phyloP scores from a whole-genome alignment of 2,888 invertebrate genomes.

The Troilus luridus region DNA sequence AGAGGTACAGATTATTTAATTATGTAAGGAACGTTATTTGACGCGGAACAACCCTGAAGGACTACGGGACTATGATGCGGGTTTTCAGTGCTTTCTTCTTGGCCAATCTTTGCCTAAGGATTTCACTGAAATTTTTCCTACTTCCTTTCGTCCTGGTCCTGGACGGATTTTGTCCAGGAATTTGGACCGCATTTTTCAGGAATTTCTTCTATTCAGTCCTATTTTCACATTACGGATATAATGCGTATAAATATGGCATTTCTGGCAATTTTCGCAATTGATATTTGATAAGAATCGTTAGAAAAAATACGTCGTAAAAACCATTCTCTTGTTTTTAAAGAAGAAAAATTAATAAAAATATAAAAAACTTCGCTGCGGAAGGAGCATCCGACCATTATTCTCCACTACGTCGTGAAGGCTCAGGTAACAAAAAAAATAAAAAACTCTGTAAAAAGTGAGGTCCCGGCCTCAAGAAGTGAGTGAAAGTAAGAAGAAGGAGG shows the following conservation, averaged over 20 bases:
- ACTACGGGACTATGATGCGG: no score
- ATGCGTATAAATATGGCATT: background rate
- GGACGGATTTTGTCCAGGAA: no score
- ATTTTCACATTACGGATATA: no score
- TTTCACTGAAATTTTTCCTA: no score
- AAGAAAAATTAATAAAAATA: background rate
- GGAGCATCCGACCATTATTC: background rate
- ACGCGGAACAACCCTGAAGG: no score
- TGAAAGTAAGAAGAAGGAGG: conserved; percentile 18
- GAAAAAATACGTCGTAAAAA: background rate
- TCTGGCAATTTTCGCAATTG: background rate
- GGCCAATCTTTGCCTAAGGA: no score
- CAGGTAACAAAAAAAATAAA: background rate
- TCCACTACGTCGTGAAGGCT: conserved; percentile 11
- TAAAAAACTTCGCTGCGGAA: background rate
- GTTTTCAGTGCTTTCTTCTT: no score
- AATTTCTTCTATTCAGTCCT: no score
- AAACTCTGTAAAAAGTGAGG: background rate
- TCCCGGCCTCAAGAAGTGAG: conserved; percentile 18
- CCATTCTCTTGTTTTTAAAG: background rate
- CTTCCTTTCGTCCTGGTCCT: no score
- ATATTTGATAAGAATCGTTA: background rate
- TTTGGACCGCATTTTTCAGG: no score
- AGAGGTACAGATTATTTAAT: no score
- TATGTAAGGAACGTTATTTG: no score